Base-by-base conservation (phyloP, 35 echinoderm and acorn worm genomes). In the Ophioderma brevispina region DNA sequence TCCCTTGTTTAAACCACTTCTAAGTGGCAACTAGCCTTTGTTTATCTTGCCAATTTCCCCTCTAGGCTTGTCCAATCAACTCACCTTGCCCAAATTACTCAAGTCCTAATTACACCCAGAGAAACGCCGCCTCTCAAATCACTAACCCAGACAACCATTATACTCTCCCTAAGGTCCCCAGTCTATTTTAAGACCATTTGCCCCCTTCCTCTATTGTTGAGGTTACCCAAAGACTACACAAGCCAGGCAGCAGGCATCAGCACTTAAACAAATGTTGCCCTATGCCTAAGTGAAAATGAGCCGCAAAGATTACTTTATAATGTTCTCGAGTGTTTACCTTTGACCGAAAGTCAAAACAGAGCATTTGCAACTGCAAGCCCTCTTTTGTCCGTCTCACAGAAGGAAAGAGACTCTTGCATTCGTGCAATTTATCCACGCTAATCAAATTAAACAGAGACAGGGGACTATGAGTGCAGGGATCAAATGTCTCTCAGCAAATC, bases 321-420 rank as follows among this genome's bases (percentile, higher is more conserved):
- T 70, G 59, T 70, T 70, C 2, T 70, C 10, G 10, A 15, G 15
- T 70, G 59, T 70, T 70, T 70, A 70, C 59, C 59, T 70, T 25
- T 70, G 59, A 70, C 59, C 59, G 23, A 70, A 70, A 70, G 59
- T 70, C 59, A 70, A 70, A 70, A 70, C 59, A 70, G 41, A 46
- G 41, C 4, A 4, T 46, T 46, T 46, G 41, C n/a, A n/a, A n/a
- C n/a, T n/a, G n/a, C n/a, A n/a, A n/a, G n/a, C n/a, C 10, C 5
- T 70, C 59, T 70, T 15, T 70, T 52, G 46, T 52, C 46, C 21
- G 46, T 21, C n/a, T n/a, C 46, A 52, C 8, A 52, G 46, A 25
- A 25, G 59, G 10, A 3, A 70, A 70, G 5, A 70, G 59, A 25
- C 6, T 30, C 6, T 70, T 70, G 8, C 23, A 15, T 70, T n/a